These are phyloP conservation scores for Drosophila pseudotalamancana DNA, from an alignment of 2,888 invertebrate genomes.

Conservation along the genomic window DNA sequence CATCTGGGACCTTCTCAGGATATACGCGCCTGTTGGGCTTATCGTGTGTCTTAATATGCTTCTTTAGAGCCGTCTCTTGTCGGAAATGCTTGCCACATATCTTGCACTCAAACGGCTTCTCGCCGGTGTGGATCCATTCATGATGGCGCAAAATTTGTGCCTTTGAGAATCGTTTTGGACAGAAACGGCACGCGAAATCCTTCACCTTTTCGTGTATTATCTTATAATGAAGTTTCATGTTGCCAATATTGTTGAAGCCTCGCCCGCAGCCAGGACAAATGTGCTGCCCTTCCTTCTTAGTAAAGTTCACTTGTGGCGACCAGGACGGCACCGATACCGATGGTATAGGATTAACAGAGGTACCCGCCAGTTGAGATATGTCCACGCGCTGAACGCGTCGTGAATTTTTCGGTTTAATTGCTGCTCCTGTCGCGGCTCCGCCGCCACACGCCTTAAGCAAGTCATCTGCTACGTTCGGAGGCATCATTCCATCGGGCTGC, in stretches of 20 bases:
- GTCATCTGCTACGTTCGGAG: constrained; percentile 74
- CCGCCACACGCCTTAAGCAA: constrained; percentile 78
- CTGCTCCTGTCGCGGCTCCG: constrained; percentile 31
- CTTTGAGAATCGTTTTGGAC: constrained; percentile 82
- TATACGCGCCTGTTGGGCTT: constrained; percentile 66
- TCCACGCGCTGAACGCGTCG: constrained; percentile 81
- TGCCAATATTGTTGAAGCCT: constrained; percentile 82
- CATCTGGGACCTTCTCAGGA: constrained; percentile 42
- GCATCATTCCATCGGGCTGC: constrained; percentile 43
- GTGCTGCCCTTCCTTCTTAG: constrained; percentile 82
- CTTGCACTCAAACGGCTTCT: constrained; percentile 82
- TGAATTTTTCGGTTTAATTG: constrained; percentile 79
- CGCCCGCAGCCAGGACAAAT: constrained; percentile 82
- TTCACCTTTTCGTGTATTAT: constrained; percentile 83
- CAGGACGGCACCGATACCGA: constrained; percentile 81
- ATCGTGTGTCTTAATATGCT: constrained; percentile 81
- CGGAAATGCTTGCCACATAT: constrained; percentile 82
- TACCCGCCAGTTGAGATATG: constrained; percentile 79
- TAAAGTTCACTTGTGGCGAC: constrained; percentile 83
- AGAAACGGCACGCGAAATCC: constrained; percentile 81
- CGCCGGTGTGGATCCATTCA: constrained; percentile 83
- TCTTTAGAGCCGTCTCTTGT: constrained; percentile 81
- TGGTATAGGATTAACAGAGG: constrained; percentile 81
- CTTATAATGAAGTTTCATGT: constrained; percentile 81
- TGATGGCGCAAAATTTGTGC: constrained; percentile 83